These are phyloP conservation scores for Philotrypesis tridentata DNA, from an alignment of 1,140 invertebrate species.

Conservation along the genomic window DNA sequence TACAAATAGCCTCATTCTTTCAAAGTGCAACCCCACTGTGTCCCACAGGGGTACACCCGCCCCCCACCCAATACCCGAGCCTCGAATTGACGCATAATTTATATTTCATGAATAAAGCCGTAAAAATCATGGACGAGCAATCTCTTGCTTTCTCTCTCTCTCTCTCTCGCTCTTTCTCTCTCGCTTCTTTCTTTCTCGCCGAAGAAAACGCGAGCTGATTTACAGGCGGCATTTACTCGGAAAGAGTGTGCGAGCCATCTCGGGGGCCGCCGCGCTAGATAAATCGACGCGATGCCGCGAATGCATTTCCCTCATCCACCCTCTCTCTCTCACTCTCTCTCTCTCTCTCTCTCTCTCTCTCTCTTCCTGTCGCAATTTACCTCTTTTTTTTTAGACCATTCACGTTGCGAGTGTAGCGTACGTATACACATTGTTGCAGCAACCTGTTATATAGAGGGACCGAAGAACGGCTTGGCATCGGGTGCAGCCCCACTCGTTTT, in stretches of 20 bases:
- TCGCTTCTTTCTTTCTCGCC: too few relatives aligned
- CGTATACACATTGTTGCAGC: neutral
- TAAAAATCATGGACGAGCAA: conserved; percentile 33
- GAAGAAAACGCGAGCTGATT: conserved; percentile 58
- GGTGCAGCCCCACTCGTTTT: neutral
- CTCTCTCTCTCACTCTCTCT: neutral
- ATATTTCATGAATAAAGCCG: conserved; percentile 44
- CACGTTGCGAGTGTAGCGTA: neutral
- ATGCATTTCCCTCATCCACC: conserved; percentile 13
- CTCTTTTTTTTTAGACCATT: conserved; percentile 28
- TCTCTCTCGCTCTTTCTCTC: neutral
- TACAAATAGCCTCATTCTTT: neutral
- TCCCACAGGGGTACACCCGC: neutral
- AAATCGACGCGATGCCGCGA: conserved; percentile 55
- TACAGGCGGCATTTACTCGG: conserved; percentile 53
- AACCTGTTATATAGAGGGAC: neutral
- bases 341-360: neutral
- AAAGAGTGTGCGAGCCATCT: conserved; percentile 48
- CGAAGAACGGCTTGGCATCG: neutral
- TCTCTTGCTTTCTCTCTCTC: neutral
- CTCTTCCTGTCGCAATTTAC: neutral
- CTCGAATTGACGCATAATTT: conserved; percentile 32
- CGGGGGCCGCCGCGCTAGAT: conserved; percentile 50
- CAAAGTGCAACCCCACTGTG: neutral
- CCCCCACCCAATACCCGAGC: neutral